Evolutionary conservation across 2,113 vertebrate genomes (phyloP).

Genomic region (Centropristis striata): DNA sequence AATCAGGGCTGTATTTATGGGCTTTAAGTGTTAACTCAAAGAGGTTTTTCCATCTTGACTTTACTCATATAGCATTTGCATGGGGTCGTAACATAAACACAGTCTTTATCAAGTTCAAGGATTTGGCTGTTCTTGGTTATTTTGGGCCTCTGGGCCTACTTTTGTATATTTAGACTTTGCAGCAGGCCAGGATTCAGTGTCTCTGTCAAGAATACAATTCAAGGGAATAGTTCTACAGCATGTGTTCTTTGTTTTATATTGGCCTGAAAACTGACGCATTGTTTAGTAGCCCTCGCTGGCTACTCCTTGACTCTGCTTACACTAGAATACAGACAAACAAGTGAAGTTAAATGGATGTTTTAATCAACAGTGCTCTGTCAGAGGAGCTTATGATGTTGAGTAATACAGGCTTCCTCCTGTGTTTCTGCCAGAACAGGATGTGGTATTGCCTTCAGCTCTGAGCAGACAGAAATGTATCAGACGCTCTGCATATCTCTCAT

Average conservation of each 20-base stretch:
- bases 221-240: neutral
- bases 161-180: neutral
- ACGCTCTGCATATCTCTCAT: slow-evolving; percentile 46
- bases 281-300: too few species aligned
- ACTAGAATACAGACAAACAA: neutral
- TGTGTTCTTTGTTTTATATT: neutral
- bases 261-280: neutral
- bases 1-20: neutral
- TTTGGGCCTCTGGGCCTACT: neutral
- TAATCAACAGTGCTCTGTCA: slow-evolving; percentile 5
- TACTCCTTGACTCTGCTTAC: neutral
- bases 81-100: neutral
- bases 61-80: neutral
- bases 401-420: slow-evolving; percentile 56
- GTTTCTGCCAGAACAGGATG: slow-evolving; percentile 80
- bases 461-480: slow-evolving; percentile 55
- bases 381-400: slow-evolving; percentile 57
- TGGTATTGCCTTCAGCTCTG: slow-evolving; percentile 70
- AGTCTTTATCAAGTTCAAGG: neutral
- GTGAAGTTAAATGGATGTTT: slow-evolving; percentile 15
- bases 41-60: neutral
- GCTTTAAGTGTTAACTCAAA: neutral
- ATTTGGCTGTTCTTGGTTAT: neutral
- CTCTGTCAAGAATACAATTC: neutral
- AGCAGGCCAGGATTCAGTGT: neutral